phyloP scores from a whole-genome alignment of 53 echinoderm and acorn worm genomes.

The Stichopus horrens region DNA sequence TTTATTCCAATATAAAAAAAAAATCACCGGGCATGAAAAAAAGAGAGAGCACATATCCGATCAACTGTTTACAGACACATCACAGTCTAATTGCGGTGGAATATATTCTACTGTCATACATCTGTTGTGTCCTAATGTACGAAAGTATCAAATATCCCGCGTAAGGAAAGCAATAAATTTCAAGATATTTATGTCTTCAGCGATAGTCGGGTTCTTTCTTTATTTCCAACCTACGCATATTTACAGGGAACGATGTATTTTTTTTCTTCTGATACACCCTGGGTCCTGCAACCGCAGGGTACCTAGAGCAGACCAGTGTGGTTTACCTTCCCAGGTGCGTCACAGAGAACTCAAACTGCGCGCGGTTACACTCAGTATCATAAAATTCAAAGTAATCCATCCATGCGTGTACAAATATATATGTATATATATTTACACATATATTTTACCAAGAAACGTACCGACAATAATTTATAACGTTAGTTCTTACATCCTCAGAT shows the following conservation, averaged over 20 bases:
- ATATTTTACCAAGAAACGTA: too few relatives aligned
- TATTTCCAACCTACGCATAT: neutral
- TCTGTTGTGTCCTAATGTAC: too few relatives aligned
- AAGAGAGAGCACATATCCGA: too few relatives aligned
- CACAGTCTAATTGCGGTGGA: too few relatives aligned
- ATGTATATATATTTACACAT: too few relatives aligned
- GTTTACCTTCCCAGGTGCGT: slow-evolving; percentile 35
- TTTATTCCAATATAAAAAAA: too few relatives aligned
- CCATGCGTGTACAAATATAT: neutral
- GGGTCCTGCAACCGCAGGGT: slow-evolving; percentile 25
- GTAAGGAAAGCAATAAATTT: neutral
- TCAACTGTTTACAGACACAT: too few relatives aligned
- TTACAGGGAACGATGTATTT: neutral
- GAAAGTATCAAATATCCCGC: neutral
- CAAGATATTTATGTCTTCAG: neutral
- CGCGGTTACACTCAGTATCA: slow-evolving; percentile 28
- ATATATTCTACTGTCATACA: too few relatives aligned
- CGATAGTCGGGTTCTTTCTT: neutral
- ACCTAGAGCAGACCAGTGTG: slow-evolving; percentile 20
- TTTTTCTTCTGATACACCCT: neutral
- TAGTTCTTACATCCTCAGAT: too few relatives aligned
- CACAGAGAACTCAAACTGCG: neutral
- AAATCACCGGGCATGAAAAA: too few relatives aligned
- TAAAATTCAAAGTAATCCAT: neutral
- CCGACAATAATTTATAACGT: too few relatives aligned